These are phyloP conservation scores for Hydroisotoma schaefferi DNA, from an alignment of 2,888 invertebrate species.

Conservation along the genomic window DNA sequence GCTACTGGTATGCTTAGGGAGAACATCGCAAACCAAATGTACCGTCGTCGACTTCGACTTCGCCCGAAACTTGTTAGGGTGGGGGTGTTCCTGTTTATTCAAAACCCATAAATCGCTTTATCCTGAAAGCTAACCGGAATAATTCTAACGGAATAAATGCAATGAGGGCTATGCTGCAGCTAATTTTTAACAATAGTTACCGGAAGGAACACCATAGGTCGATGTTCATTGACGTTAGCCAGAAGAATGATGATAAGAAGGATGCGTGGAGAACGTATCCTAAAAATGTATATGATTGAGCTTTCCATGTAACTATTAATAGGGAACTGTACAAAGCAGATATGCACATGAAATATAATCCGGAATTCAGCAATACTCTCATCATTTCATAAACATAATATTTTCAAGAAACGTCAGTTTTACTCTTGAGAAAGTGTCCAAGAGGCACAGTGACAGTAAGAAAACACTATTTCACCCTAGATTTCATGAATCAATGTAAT, in stretches of 20 bases:
- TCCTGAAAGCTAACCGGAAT: neutral
- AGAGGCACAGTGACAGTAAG: no score
- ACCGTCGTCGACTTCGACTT: conserved; percentile 29
- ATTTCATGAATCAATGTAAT: no score
- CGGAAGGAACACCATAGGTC: conserved; percentile 34
- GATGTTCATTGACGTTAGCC: conserved; percentile 39
- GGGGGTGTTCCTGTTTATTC: conserved; percentile 15
- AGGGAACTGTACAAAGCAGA: no score
- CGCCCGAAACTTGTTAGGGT: conserved; percentile 24
- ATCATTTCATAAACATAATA: no score
- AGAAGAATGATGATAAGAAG: conserved; percentile 36
- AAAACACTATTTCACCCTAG: no score
- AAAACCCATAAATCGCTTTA: no score
- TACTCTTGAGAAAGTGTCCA: no score
- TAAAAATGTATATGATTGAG: conserved; percentile 1
- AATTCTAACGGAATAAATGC: neutral
- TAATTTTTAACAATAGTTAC: conserved; percentile 2
- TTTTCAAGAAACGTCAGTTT: no score
- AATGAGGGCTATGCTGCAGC: neutral
- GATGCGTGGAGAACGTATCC: conserved; percentile 33
- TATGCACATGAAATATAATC: no score
- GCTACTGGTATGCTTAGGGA: conserved; percentile 28
- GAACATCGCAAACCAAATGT: conserved; percentile 26
- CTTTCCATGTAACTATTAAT: neutral
- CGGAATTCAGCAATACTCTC: no score